Conservation (phyloP, 2,797 vertebrate species). For the Sebastes hopkinsi region DNA sequence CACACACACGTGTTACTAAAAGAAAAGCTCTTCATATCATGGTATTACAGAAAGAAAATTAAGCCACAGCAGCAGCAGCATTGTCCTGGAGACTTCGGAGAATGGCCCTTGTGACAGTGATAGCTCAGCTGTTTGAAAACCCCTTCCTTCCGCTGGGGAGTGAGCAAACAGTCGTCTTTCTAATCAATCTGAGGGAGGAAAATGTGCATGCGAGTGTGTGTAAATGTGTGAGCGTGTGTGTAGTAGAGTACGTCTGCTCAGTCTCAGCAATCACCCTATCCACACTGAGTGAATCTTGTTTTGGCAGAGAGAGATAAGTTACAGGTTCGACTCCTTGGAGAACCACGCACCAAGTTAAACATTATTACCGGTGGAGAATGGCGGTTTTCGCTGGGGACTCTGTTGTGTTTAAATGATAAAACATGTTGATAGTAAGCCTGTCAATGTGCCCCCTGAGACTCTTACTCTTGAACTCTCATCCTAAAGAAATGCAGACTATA, state of each 20-base stretch:
- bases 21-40: slow-evolving; percentile 11
- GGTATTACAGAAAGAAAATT: slow-evolving; percentile 22
- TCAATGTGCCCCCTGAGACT: not conserved
- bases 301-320: slow-evolving; percentile 60
- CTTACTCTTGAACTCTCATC: not conserved
- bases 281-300: slow-evolving; percentile 44
- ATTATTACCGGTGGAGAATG: not conserved
- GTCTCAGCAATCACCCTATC: slow-evolving; percentile 61
- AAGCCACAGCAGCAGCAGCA: not conserved
- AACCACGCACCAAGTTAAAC: slow-evolving; percentile 49
- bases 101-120: slow-evolving; percentile 29
- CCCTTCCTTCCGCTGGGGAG: slow-evolving; percentile 53
- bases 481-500: not conserved
- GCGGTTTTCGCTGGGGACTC: not conserved
- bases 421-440: slow-evolving; percentile 20
- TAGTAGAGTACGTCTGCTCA: slow-evolving; percentile 38
- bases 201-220: slow-evolving; percentile 33
- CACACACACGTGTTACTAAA: not conserved
- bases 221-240: slow-evolving; percentile 20
- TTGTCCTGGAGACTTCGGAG: slow-evolving; percentile 38
- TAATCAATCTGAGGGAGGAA: slow-evolving; percentile 45
- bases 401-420: slow-evolving; percentile 46
- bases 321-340: slow-evolving; percentile 27
- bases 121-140: slow-evolving; percentile 32
- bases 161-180: slow-evolving; percentile 43